Conservation (phyloP, 2,888 invertebrate species). For the Cryptophagus acutangulus region DNA sequence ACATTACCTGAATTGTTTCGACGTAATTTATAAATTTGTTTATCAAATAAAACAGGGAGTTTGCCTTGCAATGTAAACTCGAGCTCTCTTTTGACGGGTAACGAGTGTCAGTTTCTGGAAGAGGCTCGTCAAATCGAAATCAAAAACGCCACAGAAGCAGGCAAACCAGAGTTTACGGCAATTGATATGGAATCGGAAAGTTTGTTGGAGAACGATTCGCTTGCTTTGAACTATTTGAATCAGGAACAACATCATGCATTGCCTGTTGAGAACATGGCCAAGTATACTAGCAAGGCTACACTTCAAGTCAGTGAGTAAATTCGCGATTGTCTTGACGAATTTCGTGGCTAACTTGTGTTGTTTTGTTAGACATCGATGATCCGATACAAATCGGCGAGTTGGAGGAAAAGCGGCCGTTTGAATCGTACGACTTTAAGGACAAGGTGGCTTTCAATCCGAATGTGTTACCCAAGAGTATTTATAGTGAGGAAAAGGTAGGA, state of each 20-base stretch:
- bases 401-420: too few species aligned
- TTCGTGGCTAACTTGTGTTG: slow-evolving; percentile 6
- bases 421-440: too few species aligned
- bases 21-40: too few species aligned
- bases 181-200: slow-evolving; percentile 41
- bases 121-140: too few species aligned
- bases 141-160: slow-evolving; percentile 20
- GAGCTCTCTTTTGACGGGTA: slow-evolving; percentile 30
- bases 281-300: slow-evolving; percentile 36
- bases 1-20: too few species aligned
- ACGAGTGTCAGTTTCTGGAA: slow-evolving; percentile 40
- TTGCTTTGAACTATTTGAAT: slow-evolving; percentile 37
- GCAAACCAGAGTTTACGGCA: slow-evolving; percentile 32
- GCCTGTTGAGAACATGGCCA: slow-evolving; percentile 24
- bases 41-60: too few species aligned
- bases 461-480: too few species aligned
- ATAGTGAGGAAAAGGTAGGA: too few species aligned
- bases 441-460: too few species aligned
- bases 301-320: slow-evolving; percentile 39
- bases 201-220: slow-evolving; percentile 39
- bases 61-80: slow-evolving; percentile 46
- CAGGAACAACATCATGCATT: slow-evolving; percentile 20
- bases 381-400: not conserved
- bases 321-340: slow-evolving; percentile 2
- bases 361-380: not conserved